Conservation (phyloP, 1,140 invertebrate genomes). For the Trichonephila clavata region DNA sequence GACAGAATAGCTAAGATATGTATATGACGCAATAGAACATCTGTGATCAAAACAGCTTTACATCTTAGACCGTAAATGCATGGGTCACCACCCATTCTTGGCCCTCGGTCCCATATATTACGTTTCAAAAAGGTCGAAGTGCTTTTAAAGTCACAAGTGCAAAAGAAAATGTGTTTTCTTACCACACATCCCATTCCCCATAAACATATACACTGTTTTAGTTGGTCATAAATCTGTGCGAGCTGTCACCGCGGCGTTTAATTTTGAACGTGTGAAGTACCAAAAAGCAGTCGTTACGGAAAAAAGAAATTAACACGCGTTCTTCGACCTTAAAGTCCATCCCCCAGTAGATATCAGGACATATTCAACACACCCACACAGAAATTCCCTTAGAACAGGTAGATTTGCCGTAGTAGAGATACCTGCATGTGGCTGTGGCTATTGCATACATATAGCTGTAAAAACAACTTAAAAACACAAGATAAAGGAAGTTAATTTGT, state of each 20-base stretch:
- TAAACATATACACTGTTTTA: constrained; percentile 10
- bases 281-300: not conserved
- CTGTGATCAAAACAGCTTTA: not conserved
- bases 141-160: not conserved
- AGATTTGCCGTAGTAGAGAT: not conserved
- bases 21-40: not conserved
- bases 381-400: not conserved
- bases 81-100: not conserved
- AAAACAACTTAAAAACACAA: too few species aligned
- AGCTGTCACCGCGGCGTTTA: constrained; percentile 6
- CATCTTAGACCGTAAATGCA: not conserved
- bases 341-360: not conserved
- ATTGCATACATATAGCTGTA: too few species aligned
- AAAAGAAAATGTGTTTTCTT: not conserved
- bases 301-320: not conserved
- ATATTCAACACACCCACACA: not conserved
- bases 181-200: not conserved
- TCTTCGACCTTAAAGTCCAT: constrained; percentile 17
- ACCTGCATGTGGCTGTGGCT: too few species aligned
- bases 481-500: too few species aligned
- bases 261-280: constrained; percentile 9
- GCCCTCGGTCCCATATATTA: not conserved
- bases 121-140: not conserved
- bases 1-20: not conserved
- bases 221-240: not conserved